Evolutionary conservation across 2,113 vertebrate species (phyloP).

Genomic region (Chauna torquata): DNA sequence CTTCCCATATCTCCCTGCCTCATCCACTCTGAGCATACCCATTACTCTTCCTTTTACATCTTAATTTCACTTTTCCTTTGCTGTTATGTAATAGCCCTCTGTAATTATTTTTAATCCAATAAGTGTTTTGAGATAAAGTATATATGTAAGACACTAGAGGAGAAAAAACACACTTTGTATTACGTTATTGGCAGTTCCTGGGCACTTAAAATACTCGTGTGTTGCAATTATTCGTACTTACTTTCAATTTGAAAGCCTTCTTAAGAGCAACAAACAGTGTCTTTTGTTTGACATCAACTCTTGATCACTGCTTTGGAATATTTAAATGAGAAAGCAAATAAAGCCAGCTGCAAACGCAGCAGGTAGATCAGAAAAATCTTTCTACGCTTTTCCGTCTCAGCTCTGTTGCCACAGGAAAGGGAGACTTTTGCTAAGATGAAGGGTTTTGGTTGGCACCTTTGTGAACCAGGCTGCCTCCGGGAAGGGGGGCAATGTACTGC

Average conservation of each 20-base stretch:
- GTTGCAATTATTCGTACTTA: not conserved
- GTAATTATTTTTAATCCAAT: conserved; percentile 17
- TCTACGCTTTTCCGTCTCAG: not conserved
- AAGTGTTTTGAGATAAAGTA: not conserved
- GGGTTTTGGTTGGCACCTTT: not conserved
- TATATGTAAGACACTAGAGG: not conserved
- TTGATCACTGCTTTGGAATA: conserved; percentile 1
- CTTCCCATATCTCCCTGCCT: rapidly evolving
- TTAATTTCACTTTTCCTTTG: conserved; percentile 17
- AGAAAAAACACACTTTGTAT: not conserved
- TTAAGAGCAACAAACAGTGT: conserved; percentile 3
- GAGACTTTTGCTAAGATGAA: not conserved
- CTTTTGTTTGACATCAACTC: not conserved
- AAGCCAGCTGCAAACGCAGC: conserved; percentile 32
- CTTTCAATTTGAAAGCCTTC: not conserved
- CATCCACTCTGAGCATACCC: not conserved
- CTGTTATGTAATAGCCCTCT: not conserved
- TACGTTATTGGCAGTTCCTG: not conserved
- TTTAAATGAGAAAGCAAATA: conserved; percentile 44
- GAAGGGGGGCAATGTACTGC: not conserved
- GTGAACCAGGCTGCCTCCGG: not conserved
- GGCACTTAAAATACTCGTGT: not conserved
- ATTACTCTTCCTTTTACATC: not conserved
- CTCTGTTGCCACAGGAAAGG: not conserved
- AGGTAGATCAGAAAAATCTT: not conserved